These are phyloP conservation scores for Melipona beecheii DNA, from an alignment of 2,888 invertebrate genomes.

Conservation along the genomic window DNA sequence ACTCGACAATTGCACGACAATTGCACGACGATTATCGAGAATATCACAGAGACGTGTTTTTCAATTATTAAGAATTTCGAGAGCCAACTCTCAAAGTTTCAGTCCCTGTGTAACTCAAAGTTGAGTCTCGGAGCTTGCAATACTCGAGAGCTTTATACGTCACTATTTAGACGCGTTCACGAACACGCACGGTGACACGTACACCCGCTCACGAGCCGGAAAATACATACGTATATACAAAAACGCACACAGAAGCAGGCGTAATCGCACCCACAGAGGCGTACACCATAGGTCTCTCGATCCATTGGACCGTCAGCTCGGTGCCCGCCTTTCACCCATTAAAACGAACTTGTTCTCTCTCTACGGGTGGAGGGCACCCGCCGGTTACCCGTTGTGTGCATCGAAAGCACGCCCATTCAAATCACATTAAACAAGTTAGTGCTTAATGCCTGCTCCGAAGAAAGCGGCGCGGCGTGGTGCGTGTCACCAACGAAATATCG, in stretches of 20 bases:
- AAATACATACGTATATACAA: background rate
- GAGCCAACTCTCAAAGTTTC: too few relatives aligned
- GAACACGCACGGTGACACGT: background rate
- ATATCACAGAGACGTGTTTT: too few relatives aligned
- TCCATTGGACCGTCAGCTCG: constrained; percentile 72
- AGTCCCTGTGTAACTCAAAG: too few relatives aligned
- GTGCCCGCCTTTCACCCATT: constrained; percentile 75
- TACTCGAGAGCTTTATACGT: too few relatives aligned
- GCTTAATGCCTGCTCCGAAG: constrained; percentile 51
- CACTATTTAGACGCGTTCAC: constrained; percentile 9
- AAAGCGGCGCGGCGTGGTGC: constrained; percentile 4
- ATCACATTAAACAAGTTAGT: constrained; percentile 69
- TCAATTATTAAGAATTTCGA: too few relatives aligned
- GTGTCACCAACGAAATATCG: background rate
- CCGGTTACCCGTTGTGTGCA: constrained; percentile 68
- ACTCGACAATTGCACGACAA: too few relatives aligned
- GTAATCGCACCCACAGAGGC: constrained; percentile 72
- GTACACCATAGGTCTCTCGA: constrained; percentile 74
- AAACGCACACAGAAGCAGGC: constrained; percentile 28
- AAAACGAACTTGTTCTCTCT: constrained; percentile 68
- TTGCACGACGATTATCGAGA: too few relatives aligned
- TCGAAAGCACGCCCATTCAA: constrained; percentile 76
- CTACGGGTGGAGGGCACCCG: constrained; percentile 68
- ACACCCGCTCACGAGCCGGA: constrained; percentile 17
- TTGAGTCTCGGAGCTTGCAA: too few relatives aligned